Conservation (phyloP, 2,888 invertebrate species). For the Aspidiotus rigidus region DNA sequence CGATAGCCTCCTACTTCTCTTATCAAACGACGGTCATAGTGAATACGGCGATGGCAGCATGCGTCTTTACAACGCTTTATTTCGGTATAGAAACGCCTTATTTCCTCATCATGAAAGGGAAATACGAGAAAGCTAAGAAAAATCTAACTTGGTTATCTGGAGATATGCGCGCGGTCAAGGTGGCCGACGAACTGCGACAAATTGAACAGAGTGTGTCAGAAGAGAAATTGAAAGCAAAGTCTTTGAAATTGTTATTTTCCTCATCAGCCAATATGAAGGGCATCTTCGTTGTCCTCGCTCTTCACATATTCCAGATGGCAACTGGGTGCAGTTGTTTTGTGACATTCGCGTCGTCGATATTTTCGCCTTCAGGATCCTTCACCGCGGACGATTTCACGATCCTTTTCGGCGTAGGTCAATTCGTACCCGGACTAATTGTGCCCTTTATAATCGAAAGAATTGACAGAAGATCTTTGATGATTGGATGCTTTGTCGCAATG, state of each 20-base stretch:
- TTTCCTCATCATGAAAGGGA: constrained; percentile 6
- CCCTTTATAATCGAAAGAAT: constrained; percentile 37
- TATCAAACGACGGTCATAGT: constrained; percentile 21
- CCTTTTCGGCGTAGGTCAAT: constrained; percentile 37
- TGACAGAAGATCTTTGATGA: constrained; percentile 35
- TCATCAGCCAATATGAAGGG: constrained; percentile 21
- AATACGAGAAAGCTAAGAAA: constrained; percentile 3
- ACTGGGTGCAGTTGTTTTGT: constrained; percentile 32
- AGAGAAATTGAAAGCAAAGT: constrained; percentile 7
- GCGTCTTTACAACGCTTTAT: background rate
- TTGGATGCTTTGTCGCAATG: background rate
- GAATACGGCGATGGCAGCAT: background rate
- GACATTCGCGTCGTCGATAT: constrained; percentile 37
- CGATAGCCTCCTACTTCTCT: constrained; percentile 36
- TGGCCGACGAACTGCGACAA: background rate
- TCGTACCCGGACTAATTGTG: constrained; percentile 36
- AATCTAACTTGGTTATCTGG: constrained; percentile 17
- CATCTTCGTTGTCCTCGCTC: constrained; percentile 20
- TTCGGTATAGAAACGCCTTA: background rate
- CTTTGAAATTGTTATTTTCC: constrained; percentile 11
- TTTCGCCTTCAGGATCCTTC: constrained; percentile 36
- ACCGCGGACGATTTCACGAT: constrained; percentile 37
- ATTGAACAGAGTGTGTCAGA: constrained; percentile 7
- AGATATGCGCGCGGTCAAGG: background rate
- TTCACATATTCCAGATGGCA: background rate